phyloP scores from a whole-genome alignment of 2,888 invertebrate genomes.

The Apotomis capreana region DNA sequence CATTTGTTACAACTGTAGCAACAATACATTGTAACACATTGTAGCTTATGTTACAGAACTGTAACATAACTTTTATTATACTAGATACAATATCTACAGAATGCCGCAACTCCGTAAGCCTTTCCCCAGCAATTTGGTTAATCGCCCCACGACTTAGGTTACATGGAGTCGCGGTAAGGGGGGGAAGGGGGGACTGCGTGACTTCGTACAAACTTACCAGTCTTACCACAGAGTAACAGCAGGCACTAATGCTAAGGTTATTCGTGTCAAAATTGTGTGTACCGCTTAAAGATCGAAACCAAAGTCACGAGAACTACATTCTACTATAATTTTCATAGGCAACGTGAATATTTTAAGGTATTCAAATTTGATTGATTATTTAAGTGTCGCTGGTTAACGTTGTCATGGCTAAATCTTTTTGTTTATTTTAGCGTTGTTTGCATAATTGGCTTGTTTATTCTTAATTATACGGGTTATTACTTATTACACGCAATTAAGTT shows the following conservation, averaged over 20 bases:
- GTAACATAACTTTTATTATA: slow-evolving; percentile 39
- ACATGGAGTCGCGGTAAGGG: slow-evolving; percentile 31
- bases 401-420: slow-evolving; percentile 10
- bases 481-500: neutral
- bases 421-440: slow-evolving; percentile 16
- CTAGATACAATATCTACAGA: slow-evolving; percentile 41
- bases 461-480: neutral
- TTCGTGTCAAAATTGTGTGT: slow-evolving; percentile 37
- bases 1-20: neutral
- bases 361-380: slow-evolving; percentile 33
- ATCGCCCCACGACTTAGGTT: slow-evolving; percentile 56
- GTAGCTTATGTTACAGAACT: slow-evolving; percentile 8
- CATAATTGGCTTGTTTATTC: slow-evolving; percentile 19
- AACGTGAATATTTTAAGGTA: slow-evolving; percentile 29
- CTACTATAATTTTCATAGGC: slow-evolving; percentile 33
- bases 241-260: slow-evolving; percentile 35
- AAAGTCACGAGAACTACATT: slow-evolving; percentile 26
- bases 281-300: slow-evolving; percentile 21
- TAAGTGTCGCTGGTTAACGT: slow-evolving; percentile 26
- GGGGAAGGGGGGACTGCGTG: slow-evolving; percentile 55
- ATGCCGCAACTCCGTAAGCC: slow-evolving; percentile 64
- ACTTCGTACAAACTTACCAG: slow-evolving; percentile 58
- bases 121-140: slow-evolving; percentile 69
- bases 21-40: neutral
- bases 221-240: slow-evolving; percentile 49